These are phyloP conservation scores for Zoanthus sociatus DNA, from an alignment of 92 coral and sea anemone species.

Conservation along the genomic window DNA sequence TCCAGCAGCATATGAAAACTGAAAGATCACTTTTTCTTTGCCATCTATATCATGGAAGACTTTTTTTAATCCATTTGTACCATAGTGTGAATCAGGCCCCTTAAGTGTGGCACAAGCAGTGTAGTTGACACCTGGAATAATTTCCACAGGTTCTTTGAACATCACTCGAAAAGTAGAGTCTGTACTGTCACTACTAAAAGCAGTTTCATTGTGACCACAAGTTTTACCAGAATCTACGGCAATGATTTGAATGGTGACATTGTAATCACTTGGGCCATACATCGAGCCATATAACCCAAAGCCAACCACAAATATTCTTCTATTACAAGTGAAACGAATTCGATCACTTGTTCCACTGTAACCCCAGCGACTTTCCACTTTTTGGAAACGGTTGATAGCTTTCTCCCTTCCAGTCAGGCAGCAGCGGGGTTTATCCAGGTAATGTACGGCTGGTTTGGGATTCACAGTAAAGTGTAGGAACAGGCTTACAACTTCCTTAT, in stretches of 20 bases:
- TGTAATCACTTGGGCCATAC: constrained; percentile 97
- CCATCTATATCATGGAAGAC: constrained; percentile 81
- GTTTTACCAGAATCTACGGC: constrained; percentile 80
- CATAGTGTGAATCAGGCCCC: constrained; percentile 98
- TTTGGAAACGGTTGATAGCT: constrained; percentile 81
- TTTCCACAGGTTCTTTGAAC: constrained; percentile 96
- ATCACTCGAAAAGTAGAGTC: constrained; percentile 90
- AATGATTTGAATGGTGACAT: constrained; percentile 85
- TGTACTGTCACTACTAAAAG: constrained; percentile 96
- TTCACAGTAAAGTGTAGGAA: constrained; percentile 93
- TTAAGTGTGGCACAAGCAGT: constrained; percentile 92
- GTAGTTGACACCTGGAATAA: constrained; percentile 76
- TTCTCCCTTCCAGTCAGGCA: constrained; percentile 96
- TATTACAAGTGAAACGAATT: constrained; percentile 88
- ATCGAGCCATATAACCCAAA: constrained; percentile 95
- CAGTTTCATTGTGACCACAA: constrained; percentile 92
- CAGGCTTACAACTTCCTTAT: constrained; percentile 90
- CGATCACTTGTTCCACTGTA: constrained; percentile 99
- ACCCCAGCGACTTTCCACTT: constrained; percentile 99
- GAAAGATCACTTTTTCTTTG: constrained; percentile 85
- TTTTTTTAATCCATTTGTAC: constrained; percentile 92
- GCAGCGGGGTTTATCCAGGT: constrained; percentile 94
- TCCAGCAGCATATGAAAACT: constrained; percentile 95
- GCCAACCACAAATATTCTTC: constrained; percentile 94
- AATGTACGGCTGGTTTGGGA: constrained; percentile 92